Evolutionary conservation across 2,888 invertebrate species (phyloP).

Genomic region (Pemphredon lugubris): DNA sequence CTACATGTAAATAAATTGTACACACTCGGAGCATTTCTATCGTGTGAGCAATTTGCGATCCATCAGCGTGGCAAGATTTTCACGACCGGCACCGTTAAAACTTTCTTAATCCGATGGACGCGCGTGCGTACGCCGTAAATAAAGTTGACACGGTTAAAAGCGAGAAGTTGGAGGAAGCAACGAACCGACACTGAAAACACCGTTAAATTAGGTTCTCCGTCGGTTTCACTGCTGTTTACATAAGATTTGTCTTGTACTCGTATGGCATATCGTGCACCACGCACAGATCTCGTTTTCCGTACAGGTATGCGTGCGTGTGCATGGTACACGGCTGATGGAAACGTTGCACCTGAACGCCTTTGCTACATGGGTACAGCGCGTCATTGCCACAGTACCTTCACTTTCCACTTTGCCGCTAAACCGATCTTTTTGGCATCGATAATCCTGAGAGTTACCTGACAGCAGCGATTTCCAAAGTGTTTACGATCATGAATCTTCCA

Average conservation of each 20-base stretch:
- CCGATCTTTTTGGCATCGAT: constrained; percentile 57
- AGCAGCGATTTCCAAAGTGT: too few relatives aligned
- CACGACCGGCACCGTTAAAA: constrained; percentile 4
- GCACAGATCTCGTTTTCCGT: constrained; percentile 14
- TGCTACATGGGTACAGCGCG: constrained; percentile 66
- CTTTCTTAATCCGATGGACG: constrained; percentile 2
- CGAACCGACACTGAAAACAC: constrained; percentile 21
- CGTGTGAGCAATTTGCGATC: too few relatives aligned
- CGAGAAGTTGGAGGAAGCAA: constrained; percentile 25
- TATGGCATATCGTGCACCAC: constrained; percentile 27
- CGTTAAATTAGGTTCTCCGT: constrained; percentile 44
- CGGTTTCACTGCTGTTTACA: constrained; percentile 63
- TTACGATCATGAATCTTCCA: too few relatives aligned
- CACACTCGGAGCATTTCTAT: too few relatives aligned
- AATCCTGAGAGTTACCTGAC: constrained; percentile 1
- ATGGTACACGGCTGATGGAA: constrained; percentile 56
- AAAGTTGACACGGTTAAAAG: constrained; percentile 43
- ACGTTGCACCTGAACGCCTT: constrained; percentile 67
- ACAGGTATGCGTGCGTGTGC: constrained; percentile 44
- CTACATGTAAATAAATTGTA: too few relatives aligned
- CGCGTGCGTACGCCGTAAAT: constrained; percentile 10
- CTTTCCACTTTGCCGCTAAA: constrained; percentile 75
- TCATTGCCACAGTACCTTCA: constrained; percentile 78
- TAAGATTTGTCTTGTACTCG: constrained; percentile 47
- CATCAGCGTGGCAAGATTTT: too few relatives aligned